These are phyloP conservation scores for Ephydatia muelleri DNA, from an alignment of 37 sponge, comb jelly and placozoan genomes.

Conservation along the genomic window DNA sequence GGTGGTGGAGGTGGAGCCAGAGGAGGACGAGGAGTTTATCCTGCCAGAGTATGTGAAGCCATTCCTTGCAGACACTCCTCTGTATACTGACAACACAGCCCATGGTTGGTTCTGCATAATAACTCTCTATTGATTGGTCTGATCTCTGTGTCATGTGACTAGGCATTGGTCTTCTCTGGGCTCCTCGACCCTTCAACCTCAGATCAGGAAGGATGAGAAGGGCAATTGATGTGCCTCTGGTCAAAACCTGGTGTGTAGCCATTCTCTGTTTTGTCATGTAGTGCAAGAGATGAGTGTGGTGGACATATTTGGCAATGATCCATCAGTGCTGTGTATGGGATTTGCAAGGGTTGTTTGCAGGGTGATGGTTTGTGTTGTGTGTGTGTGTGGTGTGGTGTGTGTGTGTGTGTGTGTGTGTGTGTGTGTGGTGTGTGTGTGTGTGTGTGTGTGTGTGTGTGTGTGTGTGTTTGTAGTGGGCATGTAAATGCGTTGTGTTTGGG, in stretches of 20 bases:
- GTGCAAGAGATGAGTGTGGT: no score
- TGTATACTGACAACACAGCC: conserved; percentile 99
- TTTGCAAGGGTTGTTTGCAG: not conserved
- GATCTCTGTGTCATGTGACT: conserved; percentile 41
- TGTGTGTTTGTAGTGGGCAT: no score
- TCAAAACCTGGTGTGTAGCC: conserved; percentile 82
- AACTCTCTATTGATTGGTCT: conserved; percentile 13
- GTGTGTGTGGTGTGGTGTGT: no score
- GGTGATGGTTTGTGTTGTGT: no score
- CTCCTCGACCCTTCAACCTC: conserved; percentile 97
- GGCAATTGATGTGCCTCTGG: conserved; percentile 93
- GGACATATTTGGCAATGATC: not conserved
- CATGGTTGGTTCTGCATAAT: conserved; percentile 88
- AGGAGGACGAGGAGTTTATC: conserved; percentile 88
- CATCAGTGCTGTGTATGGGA: no score
- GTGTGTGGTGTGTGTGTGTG: no score
- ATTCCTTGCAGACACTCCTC: conserved; percentile 86
- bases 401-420: no score
- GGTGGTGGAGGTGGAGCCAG: conserved; percentile 73
- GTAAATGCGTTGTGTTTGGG: no score
- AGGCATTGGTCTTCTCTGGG: conserved; percentile 91
- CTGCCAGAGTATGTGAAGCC: conserved; percentile 90
- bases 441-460: no score
- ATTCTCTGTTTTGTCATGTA: not conserved
- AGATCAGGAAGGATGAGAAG: conserved; percentile 91